Evolutionary conservation across 2,797 vertebrate genomes (phyloP).

Genomic region (Tolypeutes matacus): DNA sequence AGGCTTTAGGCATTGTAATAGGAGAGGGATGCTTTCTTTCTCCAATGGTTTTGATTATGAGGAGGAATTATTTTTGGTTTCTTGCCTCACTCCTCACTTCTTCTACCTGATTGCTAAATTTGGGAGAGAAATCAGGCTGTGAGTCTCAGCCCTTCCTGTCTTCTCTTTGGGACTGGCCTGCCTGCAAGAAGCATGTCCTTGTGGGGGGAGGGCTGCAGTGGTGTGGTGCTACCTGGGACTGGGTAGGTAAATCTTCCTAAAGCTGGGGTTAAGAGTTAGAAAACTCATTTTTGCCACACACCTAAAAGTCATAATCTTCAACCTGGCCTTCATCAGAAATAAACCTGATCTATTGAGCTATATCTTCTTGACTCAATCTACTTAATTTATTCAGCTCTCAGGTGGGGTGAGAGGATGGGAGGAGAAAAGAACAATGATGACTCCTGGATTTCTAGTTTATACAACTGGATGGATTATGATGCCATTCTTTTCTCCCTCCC

Average conservation of each 20-base stretch:
- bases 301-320: conserved; percentile 3
- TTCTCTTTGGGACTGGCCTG: not conserved
- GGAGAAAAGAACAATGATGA: not conserved
- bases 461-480: not conserved
- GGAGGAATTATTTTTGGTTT: conserved; percentile 18
- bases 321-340: not conserved
- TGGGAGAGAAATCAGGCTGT: not conserved
- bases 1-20: not conserved
- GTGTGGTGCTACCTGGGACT: not conserved
- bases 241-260: not conserved
- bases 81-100: not conserved
- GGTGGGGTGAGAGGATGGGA: not conserved
- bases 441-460: not conserved
- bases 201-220: not conserved
- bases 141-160: not conserved
- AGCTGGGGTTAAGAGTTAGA: not conserved
- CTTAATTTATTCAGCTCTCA: conserved; percentile 33
- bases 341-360: not conserved
- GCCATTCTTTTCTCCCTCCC: not conserved
- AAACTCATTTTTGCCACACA: not conserved
- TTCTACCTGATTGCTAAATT: not conserved
- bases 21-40: not conserved
- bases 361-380: conserved; percentile 23
- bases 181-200: not conserved
- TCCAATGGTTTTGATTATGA: not conserved